phyloP scores from a whole-genome alignment of 2,113 vertebrate species.

The Xenus cinereus region DNA sequence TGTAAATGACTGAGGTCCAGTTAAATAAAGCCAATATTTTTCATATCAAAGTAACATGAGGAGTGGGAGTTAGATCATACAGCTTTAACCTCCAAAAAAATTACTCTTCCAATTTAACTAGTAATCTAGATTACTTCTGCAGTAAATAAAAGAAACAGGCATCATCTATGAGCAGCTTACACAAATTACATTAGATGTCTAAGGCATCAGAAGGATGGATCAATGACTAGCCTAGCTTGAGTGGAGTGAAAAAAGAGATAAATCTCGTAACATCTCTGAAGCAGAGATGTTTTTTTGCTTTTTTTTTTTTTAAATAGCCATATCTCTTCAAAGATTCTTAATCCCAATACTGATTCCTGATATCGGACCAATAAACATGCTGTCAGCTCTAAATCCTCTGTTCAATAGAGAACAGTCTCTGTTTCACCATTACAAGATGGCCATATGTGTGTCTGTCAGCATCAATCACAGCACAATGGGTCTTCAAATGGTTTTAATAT shows the following conservation, averaged over 20 bases:
- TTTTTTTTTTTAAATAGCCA: not conserved
- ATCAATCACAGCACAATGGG: not conserved
- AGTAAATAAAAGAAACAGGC: not conserved
- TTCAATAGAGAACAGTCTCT: not conserved
- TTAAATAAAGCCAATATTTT: not conserved
- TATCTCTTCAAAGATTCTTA: not conserved
- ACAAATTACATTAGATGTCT: not conserved
- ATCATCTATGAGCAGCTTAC: not conserved
- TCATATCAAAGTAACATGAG: not conserved
- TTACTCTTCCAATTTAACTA: not conserved
- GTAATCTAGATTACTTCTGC: not conserved
- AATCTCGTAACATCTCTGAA: not conserved
- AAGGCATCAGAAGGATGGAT: not conserved
- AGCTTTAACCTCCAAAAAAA: not conserved
- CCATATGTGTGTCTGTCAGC: not conserved
- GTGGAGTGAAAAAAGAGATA: not conserved
- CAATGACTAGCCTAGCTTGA: not conserved
- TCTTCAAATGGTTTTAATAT: not conserved
- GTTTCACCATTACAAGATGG: not conserved
- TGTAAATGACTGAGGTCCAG: not conserved
- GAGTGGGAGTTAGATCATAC: not conserved
- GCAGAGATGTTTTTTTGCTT: not conserved
- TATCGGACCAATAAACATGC: not conserved
- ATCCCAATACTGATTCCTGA: not conserved
- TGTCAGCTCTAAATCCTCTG: not conserved